Base-by-base conservation (phyloP, 2,888 invertebrate species). In the Agonopterix heracliana region DNA sequence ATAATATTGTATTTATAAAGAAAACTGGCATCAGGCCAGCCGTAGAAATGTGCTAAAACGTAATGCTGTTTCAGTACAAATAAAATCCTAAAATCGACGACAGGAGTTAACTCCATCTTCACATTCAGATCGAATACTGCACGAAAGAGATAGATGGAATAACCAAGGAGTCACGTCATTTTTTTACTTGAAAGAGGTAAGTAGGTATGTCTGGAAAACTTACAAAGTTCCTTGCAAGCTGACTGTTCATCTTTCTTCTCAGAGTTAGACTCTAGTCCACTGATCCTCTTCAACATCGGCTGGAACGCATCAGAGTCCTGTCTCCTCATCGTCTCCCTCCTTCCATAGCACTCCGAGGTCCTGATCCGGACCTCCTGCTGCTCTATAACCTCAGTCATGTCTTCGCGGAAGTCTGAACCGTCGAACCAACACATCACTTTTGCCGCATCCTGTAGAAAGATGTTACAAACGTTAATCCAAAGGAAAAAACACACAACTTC, bases 401-500 rank as follows among this genome's bases (percentile, higher is more conserved):
- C 88, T 51, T 88, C 85, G 10, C 79, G 70, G 60, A 87, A 88
- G 64, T 88, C 87, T 0, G 88, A 88, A 44, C 88, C 88, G 45
- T 88, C 85, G 47, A 88, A 85, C 88, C 88, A 88, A 70, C 88
- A 88, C 58, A 88, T 86, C 4, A 87, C 78, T 64, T 77, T 82
- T 1, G 88, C 88, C 49, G 88, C 87, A 48, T 87, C 87, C 87
- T 87, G 61, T 26, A 10, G 45, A 11, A 36, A 13, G 3, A 10
- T 13, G 13, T n/a, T 12, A 12, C 2, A 41, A 5, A 41, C 2
- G 38, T 38, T 38, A 38, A 26, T 26, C 26, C 5, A 7, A 7
- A 7, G 7, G 5, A 26, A 26, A 7, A 26, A 26, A 7, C 3
- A 17, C 3, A 17, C 26, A 26, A 26, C 17, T 2, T 14, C 2